Percentiles rank a stretch among this genome's conserved stretches.
Conservation (phyloP, 2,888 invertebrate species). For the Ryuthela nishihirai region DNA sequence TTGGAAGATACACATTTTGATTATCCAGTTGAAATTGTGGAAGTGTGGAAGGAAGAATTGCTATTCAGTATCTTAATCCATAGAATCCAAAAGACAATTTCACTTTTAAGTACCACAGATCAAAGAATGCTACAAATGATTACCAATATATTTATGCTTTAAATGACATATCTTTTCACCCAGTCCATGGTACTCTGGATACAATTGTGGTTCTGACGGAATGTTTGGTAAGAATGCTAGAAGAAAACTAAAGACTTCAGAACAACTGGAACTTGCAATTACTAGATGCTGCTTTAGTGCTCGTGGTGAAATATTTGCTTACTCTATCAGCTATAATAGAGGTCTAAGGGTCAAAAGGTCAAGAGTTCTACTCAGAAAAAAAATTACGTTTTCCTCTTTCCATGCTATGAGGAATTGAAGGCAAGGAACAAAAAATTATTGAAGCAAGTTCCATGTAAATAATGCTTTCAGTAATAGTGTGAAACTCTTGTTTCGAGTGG, state of each 20-base stretch:
- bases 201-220: conserved; percentile 97
- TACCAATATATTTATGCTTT: too few species aligned
- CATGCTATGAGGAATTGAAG: conserved; percentile 94
- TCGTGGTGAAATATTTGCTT: conserved; percentile 96
- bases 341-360: too few species aligned
- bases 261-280: conserved; percentile 88
- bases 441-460: too few species aligned
- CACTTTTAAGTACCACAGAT: too few species aligned
- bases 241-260: conserved; percentile 95
- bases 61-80: too few species aligned
- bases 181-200: conserved; percentile 90
- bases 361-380: conserved; percentile 93
- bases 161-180: conserved; percentile 96
- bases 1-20: too few species aligned
- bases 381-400: conserved; percentile 87
- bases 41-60: too few species aligned
- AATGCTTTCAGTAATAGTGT: too few species aligned
- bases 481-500: too few species aligned
- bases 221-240: conserved; percentile 96
- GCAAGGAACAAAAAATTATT: conserved; percentile 57
- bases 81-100: too few species aligned
- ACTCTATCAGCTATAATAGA: conserved; percentile 96
- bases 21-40: too few species aligned
- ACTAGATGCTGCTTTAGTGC: conserved; percentile 91
- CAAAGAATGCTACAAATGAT: too few species aligned